Conservation (phyloP, 2,797 vertebrate species). For the Spinus olivaceus region DNA sequence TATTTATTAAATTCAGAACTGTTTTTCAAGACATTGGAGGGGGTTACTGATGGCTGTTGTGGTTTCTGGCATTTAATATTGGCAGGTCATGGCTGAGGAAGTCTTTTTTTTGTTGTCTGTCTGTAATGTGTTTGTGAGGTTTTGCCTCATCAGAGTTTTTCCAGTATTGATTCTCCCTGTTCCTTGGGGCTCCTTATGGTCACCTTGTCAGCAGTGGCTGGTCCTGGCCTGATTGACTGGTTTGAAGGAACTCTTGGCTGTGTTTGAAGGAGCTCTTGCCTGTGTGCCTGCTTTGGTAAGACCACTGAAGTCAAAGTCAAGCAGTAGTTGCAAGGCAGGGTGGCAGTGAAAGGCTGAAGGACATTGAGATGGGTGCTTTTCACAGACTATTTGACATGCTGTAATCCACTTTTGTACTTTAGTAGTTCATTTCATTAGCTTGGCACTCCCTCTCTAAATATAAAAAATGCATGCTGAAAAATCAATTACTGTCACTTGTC, state of each 20-base stretch:
- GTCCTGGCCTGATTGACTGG: neutral
- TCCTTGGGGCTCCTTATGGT: accelerated
- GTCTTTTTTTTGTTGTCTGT: neutral
- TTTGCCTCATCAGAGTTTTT: neutral
- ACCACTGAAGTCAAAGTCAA: neutral
- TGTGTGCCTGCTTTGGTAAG: neutral
- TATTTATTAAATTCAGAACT: neutral
- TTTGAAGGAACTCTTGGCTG: neutral
- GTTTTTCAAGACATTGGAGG: neutral
- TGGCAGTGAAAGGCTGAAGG: neutral
- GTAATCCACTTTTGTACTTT: slow-evolving; percentile 10
- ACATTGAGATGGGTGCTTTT: neutral
- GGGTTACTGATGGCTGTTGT: neutral
- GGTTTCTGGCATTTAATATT: neutral
- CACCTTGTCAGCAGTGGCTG: accelerated
- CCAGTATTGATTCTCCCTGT: neutral
- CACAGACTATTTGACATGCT: neutral
- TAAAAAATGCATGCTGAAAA: slow-evolving; percentile 39
- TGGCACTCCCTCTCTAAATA: slow-evolving; percentile 19
- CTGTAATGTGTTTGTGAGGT: neutral
- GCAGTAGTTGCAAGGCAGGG: neutral
- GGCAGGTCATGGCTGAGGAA: neutral
- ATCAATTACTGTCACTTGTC: slow-evolving; percentile 55
- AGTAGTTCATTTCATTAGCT: slow-evolving; percentile 40
- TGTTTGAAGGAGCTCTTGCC: neutral